Percentiles rank a stretch among this genome's conserved stretches.
Evolutionary conservation across 2,888 invertebrate genomes (phyloP).

Genomic region (Thyatira batis): DNA sequence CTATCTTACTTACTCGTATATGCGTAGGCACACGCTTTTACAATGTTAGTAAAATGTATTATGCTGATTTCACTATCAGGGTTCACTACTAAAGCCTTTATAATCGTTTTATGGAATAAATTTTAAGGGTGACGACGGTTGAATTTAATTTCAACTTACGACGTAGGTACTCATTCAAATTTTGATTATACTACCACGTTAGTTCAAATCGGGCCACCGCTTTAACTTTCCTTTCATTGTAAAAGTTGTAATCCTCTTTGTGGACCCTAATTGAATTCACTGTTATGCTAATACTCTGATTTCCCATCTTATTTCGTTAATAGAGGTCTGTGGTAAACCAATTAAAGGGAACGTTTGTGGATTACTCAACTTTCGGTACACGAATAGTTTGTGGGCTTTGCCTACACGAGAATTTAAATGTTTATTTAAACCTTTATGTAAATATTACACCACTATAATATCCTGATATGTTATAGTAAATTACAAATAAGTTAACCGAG

Average conservation of each 20-base stretch:
- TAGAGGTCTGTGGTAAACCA: conserved; percentile 81
- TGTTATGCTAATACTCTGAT: conserved; percentile 83
- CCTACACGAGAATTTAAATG: conserved; percentile 59
- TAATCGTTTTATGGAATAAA: conserved; percentile 6
- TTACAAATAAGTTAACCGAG: conserved; percentile 19
- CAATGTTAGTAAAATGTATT: not conserved
- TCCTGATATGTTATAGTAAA: conserved; percentile 32
- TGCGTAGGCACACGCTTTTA: not conserved
- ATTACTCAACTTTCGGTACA: conserved; percentile 75
- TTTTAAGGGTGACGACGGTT: conserved; percentile 32
- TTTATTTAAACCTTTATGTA: conserved; percentile 51
- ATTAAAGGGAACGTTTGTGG: conserved; percentile 79
- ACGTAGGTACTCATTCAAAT: conserved; percentile 63
- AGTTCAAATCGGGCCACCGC: conserved; percentile 71
- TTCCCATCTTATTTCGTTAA: conserved; percentile 82
- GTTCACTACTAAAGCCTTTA: conserved; percentile 4
- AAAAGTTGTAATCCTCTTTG: conserved; percentile 83
- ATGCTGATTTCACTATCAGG: not conserved
- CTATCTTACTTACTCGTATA: not conserved
- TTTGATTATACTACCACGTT: conserved; percentile 74
- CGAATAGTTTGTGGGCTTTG: conserved; percentile 66
- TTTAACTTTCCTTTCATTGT: conserved; percentile 79
- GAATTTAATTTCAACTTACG: conserved; percentile 69
- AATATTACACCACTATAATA: conserved; percentile 40
- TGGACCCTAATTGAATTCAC: conserved; percentile 81